Evolutionary conservation across 2,113 vertebrate species (phyloP).

Genomic region (Tetrao urogallus): DNA sequence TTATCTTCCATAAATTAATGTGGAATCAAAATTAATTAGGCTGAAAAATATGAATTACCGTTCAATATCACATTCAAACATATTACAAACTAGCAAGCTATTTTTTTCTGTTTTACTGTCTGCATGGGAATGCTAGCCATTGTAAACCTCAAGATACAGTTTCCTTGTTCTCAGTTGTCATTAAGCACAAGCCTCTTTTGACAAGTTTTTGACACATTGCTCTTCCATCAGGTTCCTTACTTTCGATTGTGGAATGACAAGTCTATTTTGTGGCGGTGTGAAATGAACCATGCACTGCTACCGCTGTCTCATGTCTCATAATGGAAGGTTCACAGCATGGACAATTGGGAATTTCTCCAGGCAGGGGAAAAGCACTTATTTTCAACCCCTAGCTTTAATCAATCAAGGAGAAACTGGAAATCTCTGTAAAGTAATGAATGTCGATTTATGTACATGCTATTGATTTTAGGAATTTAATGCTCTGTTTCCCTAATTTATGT

Average conservation of each 20-base stretch:
- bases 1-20: constrained; percentile 62
- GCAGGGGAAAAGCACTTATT: constrained; percentile 73
- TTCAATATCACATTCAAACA: constrained; percentile 41
- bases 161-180: constrained; percentile 58
- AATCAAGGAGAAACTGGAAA: constrained; percentile 74
- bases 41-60: constrained; percentile 47
- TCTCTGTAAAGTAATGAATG: constrained; percentile 65
- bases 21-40: constrained; percentile 57
- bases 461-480: constrained; percentile 71
- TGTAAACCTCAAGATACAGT: constrained; percentile 1
- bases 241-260: constrained; percentile 71
- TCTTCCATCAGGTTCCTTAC: constrained; percentile 71
- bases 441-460: constrained; percentile 68
- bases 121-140: neutral
- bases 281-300: constrained; percentile 68
- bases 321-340: constrained; percentile 74
- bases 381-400: constrained; percentile 75
- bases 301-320: constrained; percentile 74
- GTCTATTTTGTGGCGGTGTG: constrained; percentile 75
- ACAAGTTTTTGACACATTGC: constrained; percentile 71
- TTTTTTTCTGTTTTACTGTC: constrained; percentile 28
- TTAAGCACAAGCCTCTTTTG: constrained; percentile 38
- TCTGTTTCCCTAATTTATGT: constrained; percentile 66
- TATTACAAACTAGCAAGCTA: constrained; percentile 36
- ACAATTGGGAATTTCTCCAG: constrained; percentile 74